Conservation (phyloP, 2,888 invertebrate species). For the Orgyia antiqua region DNA sequence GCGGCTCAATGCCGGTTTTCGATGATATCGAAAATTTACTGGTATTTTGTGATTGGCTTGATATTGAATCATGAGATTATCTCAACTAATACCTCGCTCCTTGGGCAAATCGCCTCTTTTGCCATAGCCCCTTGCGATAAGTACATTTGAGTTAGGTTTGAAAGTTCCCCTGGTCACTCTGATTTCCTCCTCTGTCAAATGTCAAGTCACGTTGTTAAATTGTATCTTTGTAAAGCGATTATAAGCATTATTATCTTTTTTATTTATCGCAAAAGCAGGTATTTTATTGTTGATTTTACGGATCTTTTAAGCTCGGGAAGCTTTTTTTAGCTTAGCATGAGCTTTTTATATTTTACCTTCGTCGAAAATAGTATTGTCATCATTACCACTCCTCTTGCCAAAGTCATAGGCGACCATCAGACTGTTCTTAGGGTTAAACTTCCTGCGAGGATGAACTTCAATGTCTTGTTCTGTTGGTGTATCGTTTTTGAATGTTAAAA, state of each 20-base stretch:
- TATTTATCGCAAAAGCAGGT: conserved; percentile 19
- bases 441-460: conserved; percentile 37
- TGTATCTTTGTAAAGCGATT: conserved; percentile 17
- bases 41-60: conserved; percentile 19
- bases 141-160: conserved; percentile 58
- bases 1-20: conserved; percentile 26
- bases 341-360: conserved; percentile 51
- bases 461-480: conserved; percentile 33
- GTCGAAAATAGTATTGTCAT: conserved; percentile 34
- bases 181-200: conserved; percentile 62
- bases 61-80: conserved; percentile 29
- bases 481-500: conserved; percentile 11
- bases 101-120: conserved; percentile 32
- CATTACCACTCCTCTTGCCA: conserved; percentile 59
- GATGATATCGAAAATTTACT: conserved; percentile 21
- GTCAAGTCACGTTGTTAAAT: conserved; percentile 30
- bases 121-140: conserved; percentile 65
- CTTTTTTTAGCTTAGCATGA: conserved; percentile 9
- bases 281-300: conserved; percentile 5
- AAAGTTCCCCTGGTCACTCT: conserved; percentile 60
- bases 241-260: conserved; percentile 14
- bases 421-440: conserved; percentile 52
- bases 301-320: conserved; percentile 14
- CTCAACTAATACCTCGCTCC: conserved; percentile 32
- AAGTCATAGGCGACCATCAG: conserved; percentile 57